Base-by-base conservation (phyloP, 1,140 invertebrate species). In the Drosophila malerkotliana region DNA sequence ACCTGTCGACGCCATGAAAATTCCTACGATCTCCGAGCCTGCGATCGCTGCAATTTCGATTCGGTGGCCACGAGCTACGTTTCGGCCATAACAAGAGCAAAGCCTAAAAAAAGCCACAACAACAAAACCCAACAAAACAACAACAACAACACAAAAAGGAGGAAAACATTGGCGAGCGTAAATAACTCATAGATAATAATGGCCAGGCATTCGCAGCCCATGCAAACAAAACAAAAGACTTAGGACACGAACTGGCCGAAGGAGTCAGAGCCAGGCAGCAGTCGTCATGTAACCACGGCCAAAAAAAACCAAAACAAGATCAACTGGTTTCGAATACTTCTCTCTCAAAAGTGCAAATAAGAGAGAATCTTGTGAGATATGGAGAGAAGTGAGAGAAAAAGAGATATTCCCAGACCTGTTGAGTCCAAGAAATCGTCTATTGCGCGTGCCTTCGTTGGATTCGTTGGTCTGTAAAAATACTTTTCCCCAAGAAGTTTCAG, bases 181-280 rank as follows among this genome's bases (percentile, higher is more conserved):
- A 83, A 83, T 85, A 87, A 78, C 82, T 85, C 82, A 87, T 85
- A 87, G 82, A 87, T 85, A 85, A 85, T 87, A 85, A 81, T 83
- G 78, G 54, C 60, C 58, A 77, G 64, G 73, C 81, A 85, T 80
- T 85, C 66, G 48, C 76, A 75, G 76, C 59, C 68, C 60, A 56
- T 77, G 73, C 60, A 77, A 57, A 61, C 82, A 87, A 87, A 85
- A 85, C 82, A 85, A 85, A 87, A 85, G 82, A 85, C 82, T 85
- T 85, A 85, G 82, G 82, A 85, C 83, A 87, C 82, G 83, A 85
- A 82, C 82, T 87, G 52, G 71, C 74, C 62, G 67, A 75, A 85
- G 82, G 82, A 85, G 82, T 58, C 60, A 34, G 44, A 54, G 28
- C 71, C 52, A 62, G 79, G 48, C 47, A 28, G 52, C 56, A 41